Base-by-base conservation (phyloP, 2,888 invertebrate genomes). In the Plagodis pulveraria region DNA sequence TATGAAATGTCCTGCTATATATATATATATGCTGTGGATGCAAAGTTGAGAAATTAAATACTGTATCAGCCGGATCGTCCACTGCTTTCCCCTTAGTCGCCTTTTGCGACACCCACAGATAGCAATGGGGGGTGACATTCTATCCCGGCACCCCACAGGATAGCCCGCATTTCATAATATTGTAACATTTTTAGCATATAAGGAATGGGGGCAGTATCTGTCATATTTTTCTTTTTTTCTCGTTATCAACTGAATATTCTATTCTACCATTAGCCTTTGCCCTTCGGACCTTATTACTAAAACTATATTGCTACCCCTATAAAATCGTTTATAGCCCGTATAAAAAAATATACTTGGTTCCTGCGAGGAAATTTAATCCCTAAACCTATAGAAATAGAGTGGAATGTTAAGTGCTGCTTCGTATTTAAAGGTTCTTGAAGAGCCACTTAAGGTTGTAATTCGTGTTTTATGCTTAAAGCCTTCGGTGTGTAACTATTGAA, bases 311-410 rank as follows among this genome's bases (percentile, higher is more conserved):
- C 59, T 51, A 69, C 65, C 69, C 55, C 49, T 62, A 65, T 66
- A 69, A 69, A 69, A 64, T 50, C 35, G 47, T 65, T 69, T 67
- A 67, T 60, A 52, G 60, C 54, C 11, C 52, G 63, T 66, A 66
- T 62, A 66, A 66, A 65, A 62, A 60, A 66, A 51, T 43, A 43
- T 47, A 10, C 34, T 38, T 6, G 5, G 4, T 22, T 41, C 38
- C n/a, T 6, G 6, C 40, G 7, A 54, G 38, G 36, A n/a, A 60
- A 56, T 53, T 46, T 43, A 50, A 36, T n/a, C 55, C 47, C 48
- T 65, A 66, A 64, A 38, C 48, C 34, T 35, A 50, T 41, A 58
- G 55, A 61, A 47, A 51, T 53, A 62, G 49, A 56, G 53, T 50
- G 38, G 48, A 56, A 62, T 59, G 56, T 62, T 60, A 57, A 63